These are phyloP conservation scores for Gymnothorax javanicus DNA, from an alignment of 2,797 vertebrate genomes.

Conservation along the genomic window DNA sequence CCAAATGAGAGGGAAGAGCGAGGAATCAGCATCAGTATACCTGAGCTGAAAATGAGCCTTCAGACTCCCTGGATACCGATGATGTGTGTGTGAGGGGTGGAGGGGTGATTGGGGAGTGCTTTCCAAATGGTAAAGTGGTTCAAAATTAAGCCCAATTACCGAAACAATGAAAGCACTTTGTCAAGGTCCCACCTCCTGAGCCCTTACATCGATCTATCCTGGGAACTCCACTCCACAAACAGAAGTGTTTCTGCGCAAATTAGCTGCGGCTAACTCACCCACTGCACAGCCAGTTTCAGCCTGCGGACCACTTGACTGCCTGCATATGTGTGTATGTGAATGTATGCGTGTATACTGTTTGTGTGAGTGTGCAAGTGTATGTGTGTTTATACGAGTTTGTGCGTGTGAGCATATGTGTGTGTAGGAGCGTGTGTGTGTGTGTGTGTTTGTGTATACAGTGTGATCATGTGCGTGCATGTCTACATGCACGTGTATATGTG, in stretches of 20 bases:
- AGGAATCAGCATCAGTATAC: not conserved
- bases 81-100: not conserved
- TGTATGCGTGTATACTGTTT: not conserved
- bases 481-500: not conserved
- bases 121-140: slow-evolving; percentile 1
- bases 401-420: too few relatives aligned
- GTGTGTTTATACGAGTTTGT: too few relatives aligned
- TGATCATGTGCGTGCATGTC: too few relatives aligned
- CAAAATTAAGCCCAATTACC: slow-evolving; percentile 3
- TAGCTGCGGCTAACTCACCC: not conserved
- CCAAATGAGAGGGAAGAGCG: not conserved
- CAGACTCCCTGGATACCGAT: not conserved
- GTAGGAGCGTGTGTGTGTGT: too few relatives aligned
- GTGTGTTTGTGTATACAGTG: too few relatives aligned
- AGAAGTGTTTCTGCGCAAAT: not conserved
- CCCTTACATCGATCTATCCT: not conserved
- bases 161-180: not conserved
- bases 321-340: not conserved
- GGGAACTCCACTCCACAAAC: not conserved
- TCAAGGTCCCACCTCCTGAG: not conserved
- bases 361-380: too few relatives aligned
- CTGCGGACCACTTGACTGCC: not conserved
- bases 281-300: not conserved
- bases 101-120: not conserved
- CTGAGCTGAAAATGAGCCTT: not conserved